phyloP scores from a whole-genome alignment of 2,888 invertebrate species.

The Xestia ashworthii region DNA sequence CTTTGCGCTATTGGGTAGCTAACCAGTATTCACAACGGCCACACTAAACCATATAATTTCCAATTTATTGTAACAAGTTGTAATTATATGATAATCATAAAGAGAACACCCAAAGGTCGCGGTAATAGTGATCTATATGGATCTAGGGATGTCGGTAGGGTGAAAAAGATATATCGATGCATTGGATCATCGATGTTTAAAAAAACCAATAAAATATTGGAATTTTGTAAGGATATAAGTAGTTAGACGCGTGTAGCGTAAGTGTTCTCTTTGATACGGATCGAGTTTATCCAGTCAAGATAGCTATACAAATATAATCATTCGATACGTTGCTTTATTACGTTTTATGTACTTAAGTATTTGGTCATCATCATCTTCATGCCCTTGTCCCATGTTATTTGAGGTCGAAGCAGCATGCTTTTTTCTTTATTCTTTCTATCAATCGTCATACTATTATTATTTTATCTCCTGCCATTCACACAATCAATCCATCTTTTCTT shows the following conservation, averaged over 20 bases:
- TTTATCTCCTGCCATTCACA: too few relatives aligned
- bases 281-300: neutral
- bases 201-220: neutral
- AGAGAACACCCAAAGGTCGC: conserved; percentile 23
- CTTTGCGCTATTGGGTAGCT: neutral
- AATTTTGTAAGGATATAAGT: neutral
- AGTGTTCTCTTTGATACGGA: neutral
- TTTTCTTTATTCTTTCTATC: too few relatives aligned
- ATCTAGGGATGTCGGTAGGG: conserved; percentile 5
- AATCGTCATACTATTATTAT: too few relatives aligned
- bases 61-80: conserved; percentile 20
- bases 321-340: neutral
- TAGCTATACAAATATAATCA: neutral
- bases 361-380: too few relatives aligned
- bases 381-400: too few relatives aligned
- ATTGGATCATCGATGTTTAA: neutral
- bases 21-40: neutral
- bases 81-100: conserved; percentile 37
- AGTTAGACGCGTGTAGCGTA: neutral
- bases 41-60: conserved; percentile 27
- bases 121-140: conserved; percentile 35
- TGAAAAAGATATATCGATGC: neutral
- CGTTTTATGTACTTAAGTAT: neutral
- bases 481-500: too few relatives aligned
- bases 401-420: too few relatives aligned